A percentile compares a stretch with the other conserved stretches of the same genome.
These are phyloP conservation scores for Agrilus planipennis DNA, from an alignment of 1,140 invertebrate genomes.

Conservation along the genomic window DNA sequence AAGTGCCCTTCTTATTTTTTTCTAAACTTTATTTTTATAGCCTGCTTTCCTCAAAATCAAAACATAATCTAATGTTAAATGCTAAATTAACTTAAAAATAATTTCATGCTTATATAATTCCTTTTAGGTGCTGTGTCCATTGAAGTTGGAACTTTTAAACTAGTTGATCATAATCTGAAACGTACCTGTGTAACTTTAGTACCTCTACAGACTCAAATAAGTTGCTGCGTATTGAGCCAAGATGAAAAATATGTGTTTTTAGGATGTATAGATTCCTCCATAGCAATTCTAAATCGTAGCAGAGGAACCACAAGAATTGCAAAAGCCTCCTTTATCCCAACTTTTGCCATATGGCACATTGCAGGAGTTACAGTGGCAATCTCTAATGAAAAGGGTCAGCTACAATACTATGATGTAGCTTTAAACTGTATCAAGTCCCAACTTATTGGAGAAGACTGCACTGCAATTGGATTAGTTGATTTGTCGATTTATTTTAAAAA, in stretches of 20 bases:
- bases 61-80: too few species aligned
- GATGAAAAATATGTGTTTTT: slow-evolving; percentile 60
- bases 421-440: slow-evolving; percentile 55
- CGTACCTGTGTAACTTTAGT: slow-evolving; percentile 54
- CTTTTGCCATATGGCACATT: slow-evolving; percentile 58
- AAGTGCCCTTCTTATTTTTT: too few species aligned
- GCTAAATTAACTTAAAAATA: too few species aligned
- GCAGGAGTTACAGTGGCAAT: slow-evolving; percentile 55
- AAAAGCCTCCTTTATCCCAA: slow-evolving; percentile 56
- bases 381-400: slow-evolving; percentile 57
- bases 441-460: slow-evolving; percentile 53
- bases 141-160: slow-evolving; percentile 59
- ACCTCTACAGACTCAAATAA: slow-evolving; percentile 57
- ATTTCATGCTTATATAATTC: too few species aligned
- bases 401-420: slow-evolving; percentile 67
- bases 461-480: slow-evolving; percentile 49
- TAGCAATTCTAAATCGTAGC: slow-evolving; percentile 57
- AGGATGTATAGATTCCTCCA: slow-evolving; percentile 63
- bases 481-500: slow-evolving; percentile 56
- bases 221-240: slow-evolving; percentile 51
- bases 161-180: slow-evolving; percentile 54
- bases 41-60: too few species aligned
- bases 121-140: slow-evolving; percentile 57
- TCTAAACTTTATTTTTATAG: too few species aligned
- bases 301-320: slow-evolving; percentile 48